Evolutionary conservation across 2,888 invertebrate genomes (phyloP).

Genomic region (Tridacna crocea): DNA sequence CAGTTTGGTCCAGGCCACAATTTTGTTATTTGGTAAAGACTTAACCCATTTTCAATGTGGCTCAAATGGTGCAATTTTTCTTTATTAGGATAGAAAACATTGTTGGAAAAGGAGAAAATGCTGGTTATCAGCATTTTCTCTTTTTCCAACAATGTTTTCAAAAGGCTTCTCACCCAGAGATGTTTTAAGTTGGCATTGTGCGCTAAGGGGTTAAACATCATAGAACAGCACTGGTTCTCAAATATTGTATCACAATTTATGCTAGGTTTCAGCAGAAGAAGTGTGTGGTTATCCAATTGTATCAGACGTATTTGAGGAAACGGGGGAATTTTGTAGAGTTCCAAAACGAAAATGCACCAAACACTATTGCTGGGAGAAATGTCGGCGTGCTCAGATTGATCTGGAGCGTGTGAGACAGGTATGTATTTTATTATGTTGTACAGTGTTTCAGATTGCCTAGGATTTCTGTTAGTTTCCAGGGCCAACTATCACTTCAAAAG

Average conservation of each 20-base stretch:
- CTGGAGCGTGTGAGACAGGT: constrained; percentile 90
- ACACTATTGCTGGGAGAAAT: constrained; percentile 98
- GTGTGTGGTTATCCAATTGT: constrained; percentile 97
- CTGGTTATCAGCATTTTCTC: neutral
- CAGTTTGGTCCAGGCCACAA: too few relatives aligned
- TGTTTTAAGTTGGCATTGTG: too few relatives aligned
- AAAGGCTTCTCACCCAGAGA: neutral
- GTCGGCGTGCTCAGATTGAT: constrained; percentile 96
- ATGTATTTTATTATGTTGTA: neutral
- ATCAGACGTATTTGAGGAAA: constrained; percentile 92
- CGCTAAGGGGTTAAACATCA: too few relatives aligned
- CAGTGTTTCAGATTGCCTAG: too few relatives aligned
- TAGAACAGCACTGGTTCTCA: too few relatives aligned
- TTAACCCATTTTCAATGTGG: too few relatives aligned
- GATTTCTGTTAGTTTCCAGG: too few relatives aligned
- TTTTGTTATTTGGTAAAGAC: too few relatives aligned
- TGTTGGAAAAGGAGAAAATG: neutral
- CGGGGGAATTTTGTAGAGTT: constrained; percentile 91
- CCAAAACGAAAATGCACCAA: constrained; percentile 95
- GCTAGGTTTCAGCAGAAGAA: constrained; percentile 83
- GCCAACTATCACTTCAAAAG: too few relatives aligned
- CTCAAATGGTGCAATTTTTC: too few relatives aligned
- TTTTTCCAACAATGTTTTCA: neutral
- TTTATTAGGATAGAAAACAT: neutral
- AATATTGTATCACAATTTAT: neutral